A percentile compares a stretch with the other conserved stretches of the same genome.
Evolutionary conservation across 2,888 invertebrate species (phyloP).

Genomic region (Portevinia maculata): DNA sequence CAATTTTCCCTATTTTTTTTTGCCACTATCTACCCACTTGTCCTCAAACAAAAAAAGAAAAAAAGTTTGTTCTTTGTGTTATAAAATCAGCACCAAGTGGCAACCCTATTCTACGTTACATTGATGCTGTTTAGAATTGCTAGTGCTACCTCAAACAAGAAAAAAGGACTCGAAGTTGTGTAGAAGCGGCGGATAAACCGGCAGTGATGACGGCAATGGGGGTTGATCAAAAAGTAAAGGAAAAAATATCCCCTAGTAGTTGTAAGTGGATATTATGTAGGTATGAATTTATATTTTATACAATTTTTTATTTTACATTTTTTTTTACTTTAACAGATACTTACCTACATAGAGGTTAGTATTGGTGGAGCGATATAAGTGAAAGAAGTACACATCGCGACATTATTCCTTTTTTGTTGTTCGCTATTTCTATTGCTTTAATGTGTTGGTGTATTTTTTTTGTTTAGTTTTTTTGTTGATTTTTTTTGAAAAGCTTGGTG

Average conservation of each 20-base stretch:
- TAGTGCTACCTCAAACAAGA: conserved; percentile 39
- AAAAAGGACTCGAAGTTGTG: conserved; percentile 38
- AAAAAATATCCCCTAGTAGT: conserved; percentile 77
- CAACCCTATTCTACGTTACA: conserved; percentile 66
- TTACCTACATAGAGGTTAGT: conserved; percentile 67
- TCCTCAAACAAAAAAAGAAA: not conserved
- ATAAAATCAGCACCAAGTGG: conserved; percentile 25
- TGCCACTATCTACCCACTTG: conserved; percentile 23
- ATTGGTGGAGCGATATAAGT: conserved; percentile 69
- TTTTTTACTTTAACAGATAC: conserved; percentile 64
- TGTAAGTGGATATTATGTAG: conserved; percentile 79
- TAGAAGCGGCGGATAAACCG: conserved; percentile 49
- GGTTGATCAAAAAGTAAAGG: conserved; percentile 71
- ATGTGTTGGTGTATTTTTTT: conserved; percentile 44
- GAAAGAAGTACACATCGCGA: conserved; percentile 68
- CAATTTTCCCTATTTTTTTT: conserved; percentile 15
- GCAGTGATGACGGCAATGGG: conserved; percentile 63
- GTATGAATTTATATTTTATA: conserved; percentile 74
- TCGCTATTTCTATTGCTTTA: conserved; percentile 56
- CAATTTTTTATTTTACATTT: conserved; percentile 53
- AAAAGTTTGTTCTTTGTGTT: conserved; percentile 5
- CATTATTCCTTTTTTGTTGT: conserved; percentile 46
- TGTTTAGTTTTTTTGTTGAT: conserved; percentile 36
- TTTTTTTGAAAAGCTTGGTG: conserved; percentile 63
- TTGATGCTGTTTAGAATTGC: conserved; percentile 69